Evolutionary conservation across 1,140 invertebrate species (phyloP).

Genomic region (Drosophila santomea): DNA sequence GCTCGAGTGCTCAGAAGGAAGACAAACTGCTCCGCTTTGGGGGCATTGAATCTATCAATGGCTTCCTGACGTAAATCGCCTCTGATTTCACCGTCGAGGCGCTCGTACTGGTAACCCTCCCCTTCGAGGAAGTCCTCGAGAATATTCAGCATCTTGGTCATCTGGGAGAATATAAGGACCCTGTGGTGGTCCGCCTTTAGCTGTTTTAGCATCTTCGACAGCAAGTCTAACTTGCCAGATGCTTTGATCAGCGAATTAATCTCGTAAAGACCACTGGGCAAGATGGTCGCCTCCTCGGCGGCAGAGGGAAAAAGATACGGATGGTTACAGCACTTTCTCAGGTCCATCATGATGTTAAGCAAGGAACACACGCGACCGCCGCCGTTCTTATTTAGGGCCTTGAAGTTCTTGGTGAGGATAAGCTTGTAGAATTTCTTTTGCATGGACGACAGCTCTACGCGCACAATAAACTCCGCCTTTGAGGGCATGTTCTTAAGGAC

Average conservation of each 20-base stretch:
- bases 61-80: background rate
- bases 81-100: background rate
- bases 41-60: background rate
- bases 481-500: background rate
- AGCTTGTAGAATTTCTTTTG: conserved; percentile 1
- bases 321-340: conserved; percentile 9
- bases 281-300: background rate
- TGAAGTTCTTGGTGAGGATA: conserved; percentile 1
- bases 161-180: conserved; percentile 1
- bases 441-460: conserved; percentile 4
- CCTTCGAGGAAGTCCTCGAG: background rate
- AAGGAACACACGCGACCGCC: background rate
- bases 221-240: background rate
- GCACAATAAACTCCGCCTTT: conserved; percentile 2
- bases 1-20: conserved; percentile 1
- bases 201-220: conserved; percentile 5
- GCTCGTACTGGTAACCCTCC: background rate
- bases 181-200: background rate
- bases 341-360: conserved; percentile 1
- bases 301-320: background rate
- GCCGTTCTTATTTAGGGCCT: background rate
- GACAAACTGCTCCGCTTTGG: background rate
- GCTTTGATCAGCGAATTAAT: background rate
- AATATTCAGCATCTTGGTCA: background rate
- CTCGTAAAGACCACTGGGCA: background rate